Percentiles rank a stretch among this genome's conserved stretches.
These are phyloP conservation scores for Horisme vitalbata DNA, from an alignment of 2,888 invertebrate species.

Conservation along the genomic window DNA sequence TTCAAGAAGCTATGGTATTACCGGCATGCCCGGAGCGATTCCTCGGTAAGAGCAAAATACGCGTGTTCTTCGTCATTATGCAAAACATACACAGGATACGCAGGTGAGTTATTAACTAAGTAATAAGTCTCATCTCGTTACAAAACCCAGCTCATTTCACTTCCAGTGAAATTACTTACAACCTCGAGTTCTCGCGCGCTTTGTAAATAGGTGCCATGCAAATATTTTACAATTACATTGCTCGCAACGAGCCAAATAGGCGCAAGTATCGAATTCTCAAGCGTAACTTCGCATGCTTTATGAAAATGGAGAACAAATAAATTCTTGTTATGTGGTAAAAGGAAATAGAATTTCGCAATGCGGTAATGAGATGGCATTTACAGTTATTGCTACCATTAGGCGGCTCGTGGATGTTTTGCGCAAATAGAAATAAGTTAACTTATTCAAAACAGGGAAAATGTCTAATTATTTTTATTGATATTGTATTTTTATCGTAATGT, in stretches of 20 bases:
- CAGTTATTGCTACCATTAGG: slow-evolving; percentile 59
- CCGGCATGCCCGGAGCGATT: slow-evolving; percentile 45
- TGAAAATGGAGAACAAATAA: slow-evolving; percentile 71
- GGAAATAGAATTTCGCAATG: slow-evolving; percentile 66
- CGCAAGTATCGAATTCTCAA: slow-evolving; percentile 54
- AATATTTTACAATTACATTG: slow-evolving; percentile 60
- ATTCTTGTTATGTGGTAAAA: slow-evolving; percentile 68
- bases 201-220: slow-evolving; percentile 42
- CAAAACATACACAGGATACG: slow-evolving; percentile 69
- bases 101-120: slow-evolving; percentile 57
- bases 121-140: slow-evolving; percentile 60
- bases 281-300: slow-evolving; percentile 57
- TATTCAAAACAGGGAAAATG: slow-evolving; percentile 34
- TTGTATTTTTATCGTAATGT: slow-evolving; percentile 14
- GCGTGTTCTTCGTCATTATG: slow-evolving; percentile 61
- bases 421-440: slow-evolving; percentile 45
- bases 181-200: slow-evolving; percentile 33
- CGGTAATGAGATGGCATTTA: slow-evolving; percentile 66
- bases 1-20: slow-evolving; percentile 47
- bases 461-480: slow-evolving; percentile 27
- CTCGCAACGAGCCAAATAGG: slow-evolving; percentile 52
- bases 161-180: slow-evolving; percentile 44
- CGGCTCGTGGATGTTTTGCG: slow-evolving; percentile 51
- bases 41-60: slow-evolving; percentile 44
- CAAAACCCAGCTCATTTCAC: slow-evolving; percentile 39